phyloP scores from a whole-genome alignment of 2,797 vertebrate genomes.

The Hydrophis major region DNA sequence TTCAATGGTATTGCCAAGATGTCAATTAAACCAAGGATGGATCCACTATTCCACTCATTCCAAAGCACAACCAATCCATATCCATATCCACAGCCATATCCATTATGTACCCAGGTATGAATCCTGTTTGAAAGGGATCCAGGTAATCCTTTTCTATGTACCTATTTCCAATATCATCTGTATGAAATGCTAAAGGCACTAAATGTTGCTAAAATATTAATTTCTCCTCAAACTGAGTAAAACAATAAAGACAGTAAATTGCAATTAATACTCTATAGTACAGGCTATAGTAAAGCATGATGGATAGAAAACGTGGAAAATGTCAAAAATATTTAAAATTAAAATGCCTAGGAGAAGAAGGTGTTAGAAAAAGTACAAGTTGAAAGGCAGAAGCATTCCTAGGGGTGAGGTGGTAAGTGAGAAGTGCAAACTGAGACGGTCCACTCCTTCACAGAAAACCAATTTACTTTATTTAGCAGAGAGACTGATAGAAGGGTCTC shows the following conservation, averaged over 20 bases:
- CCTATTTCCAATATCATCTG: neutral
- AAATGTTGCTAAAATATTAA: neutral
- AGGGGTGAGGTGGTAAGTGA: neutral
- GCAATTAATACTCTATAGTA: neutral
- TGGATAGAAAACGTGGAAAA: neutral
- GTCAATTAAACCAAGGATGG: too few relatives aligned
- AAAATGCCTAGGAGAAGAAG: neutral
- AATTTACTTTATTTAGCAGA: neutral
- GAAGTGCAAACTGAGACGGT: neutral
- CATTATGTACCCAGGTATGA: too few relatives aligned
- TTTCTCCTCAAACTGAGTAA: neutral
- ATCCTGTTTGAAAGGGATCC: too few relatives aligned
- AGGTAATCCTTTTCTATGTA: neutral
- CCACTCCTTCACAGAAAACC: neutral
- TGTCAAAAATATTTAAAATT: neutral
- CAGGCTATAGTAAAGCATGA: neutral
- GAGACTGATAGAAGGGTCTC: neutral
- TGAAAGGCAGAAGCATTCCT: neutral
- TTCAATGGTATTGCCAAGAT: too few relatives aligned
- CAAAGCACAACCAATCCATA: too few relatives aligned
- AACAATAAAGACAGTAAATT: neutral
- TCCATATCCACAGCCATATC: too few relatives aligned
- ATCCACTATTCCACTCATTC: too few relatives aligned
- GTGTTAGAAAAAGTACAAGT: neutral
- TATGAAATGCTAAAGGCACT: neutral